These are phyloP conservation scores for Cordilura impudica DNA, from an alignment of 2,888 invertebrate species.

Conservation along the genomic window DNA sequence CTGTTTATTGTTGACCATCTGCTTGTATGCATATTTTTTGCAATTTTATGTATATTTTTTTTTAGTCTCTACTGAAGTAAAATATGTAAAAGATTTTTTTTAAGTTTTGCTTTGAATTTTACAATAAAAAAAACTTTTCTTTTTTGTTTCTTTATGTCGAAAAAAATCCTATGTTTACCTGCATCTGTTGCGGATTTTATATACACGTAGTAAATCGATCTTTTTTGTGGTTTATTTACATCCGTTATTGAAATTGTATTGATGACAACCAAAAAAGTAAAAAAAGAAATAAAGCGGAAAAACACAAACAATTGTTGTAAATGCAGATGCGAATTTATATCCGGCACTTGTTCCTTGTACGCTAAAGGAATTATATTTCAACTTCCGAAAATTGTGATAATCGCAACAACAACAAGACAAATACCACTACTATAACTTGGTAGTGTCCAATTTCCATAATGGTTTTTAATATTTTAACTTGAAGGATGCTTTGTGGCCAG, in stretches of 20 bases:
- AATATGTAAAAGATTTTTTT: conserved; percentile 37
- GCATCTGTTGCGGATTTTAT: conserved; percentile 59
- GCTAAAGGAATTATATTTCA: conserved; percentile 56
- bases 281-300: conserved; percentile 32
- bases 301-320: conserved; percentile 70
- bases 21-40: conserved; percentile 30
- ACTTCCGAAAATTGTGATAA: conserved; percentile 53
- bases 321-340: conserved; percentile 73
- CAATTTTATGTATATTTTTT: conserved; percentile 44
- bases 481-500: neutral
- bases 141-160: conserved; percentile 8
- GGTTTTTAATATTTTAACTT: conserved; percentile 24
- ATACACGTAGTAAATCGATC: conserved; percentile 72
- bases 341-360: conserved; percentile 64
- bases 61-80: conserved; percentile 13
- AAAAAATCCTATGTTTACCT: conserved; percentile 45
- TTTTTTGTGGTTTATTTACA: conserved; percentile 75
- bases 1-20: conserved; percentile 39
- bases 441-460: conserved; percentile 48
- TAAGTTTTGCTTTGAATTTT: conserved; percentile 30
- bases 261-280: conserved; percentile 49
- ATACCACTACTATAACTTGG: neutral
- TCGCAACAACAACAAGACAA: neutral
- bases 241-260: conserved; percentile 71
- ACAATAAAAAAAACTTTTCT: conserved; percentile 52